Evolutionary conservation across 2,113 vertebrate species (phyloP).

Genomic region (Pteruthius melanotis): DNA sequence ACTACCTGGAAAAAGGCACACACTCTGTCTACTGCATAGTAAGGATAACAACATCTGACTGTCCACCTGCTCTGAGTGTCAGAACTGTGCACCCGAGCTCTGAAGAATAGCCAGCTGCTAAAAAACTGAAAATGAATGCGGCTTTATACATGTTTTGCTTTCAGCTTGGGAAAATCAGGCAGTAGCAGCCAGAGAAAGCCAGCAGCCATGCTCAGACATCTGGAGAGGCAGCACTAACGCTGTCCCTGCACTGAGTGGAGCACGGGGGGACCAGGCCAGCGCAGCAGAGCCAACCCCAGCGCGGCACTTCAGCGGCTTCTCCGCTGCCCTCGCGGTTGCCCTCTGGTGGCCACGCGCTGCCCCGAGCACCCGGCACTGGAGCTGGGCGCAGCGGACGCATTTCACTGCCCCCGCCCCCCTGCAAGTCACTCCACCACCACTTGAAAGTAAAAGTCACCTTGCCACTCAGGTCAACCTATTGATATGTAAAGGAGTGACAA

Average conservation of each 20-base stretch:
- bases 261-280: neutral
- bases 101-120: neutral
- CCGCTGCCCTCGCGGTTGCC: neutral
- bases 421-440: neutral
- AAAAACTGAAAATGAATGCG: accelerated
- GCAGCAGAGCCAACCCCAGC: accelerated
- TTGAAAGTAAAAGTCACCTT: neutral
- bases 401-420: neutral
- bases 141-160: neutral
- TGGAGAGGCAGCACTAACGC: neutral
- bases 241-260: accelerated
- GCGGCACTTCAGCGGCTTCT: accelerated
- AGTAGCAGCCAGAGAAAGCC: neutral
- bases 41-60: neutral
- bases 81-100: neutral
- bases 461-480: neutral
- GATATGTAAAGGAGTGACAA: neutral
- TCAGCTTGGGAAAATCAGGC: neutral
- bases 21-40: neutral
- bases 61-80: neutral
- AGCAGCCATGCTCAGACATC: neutral
- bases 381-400: neutral
- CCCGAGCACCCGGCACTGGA: neutral
- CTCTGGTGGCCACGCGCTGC: neutral
- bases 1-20: neutral